Conservation (phyloP, 2,888 invertebrate species). For the Drosophila seclusa region DNA sequence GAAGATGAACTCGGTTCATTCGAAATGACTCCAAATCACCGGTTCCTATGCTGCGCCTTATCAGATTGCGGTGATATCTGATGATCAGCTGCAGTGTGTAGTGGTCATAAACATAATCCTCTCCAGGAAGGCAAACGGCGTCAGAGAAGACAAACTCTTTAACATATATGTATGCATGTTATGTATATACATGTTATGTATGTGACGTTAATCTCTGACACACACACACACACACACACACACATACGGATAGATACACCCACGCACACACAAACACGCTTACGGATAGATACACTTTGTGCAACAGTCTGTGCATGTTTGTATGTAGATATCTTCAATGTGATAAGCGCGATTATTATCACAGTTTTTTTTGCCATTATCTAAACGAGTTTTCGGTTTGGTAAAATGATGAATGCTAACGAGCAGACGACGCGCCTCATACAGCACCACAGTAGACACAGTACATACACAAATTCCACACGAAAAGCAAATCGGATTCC, state of each 20-base stretch:
- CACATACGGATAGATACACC: conserved; percentile 6
- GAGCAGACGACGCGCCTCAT: conserved; percentile 61
- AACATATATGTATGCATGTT: background rate
- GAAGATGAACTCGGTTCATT: conserved; percentile 8
- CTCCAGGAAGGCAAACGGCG: conserved; percentile 40
- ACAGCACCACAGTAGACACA: conserved; percentile 35
- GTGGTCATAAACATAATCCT: conserved; percentile 69
- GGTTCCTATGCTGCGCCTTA: conserved; percentile 26
- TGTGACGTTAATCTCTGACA: conserved; percentile 69
- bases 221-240: conserved; percentile 10
- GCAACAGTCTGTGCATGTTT: conserved; percentile 42
- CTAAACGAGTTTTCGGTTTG: conserved; percentile 68
- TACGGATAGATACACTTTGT: conserved; percentile 14
- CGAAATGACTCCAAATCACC: conserved; percentile 7
- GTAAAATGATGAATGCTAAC: conserved; percentile 75
- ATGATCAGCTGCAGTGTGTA: conserved; percentile 46
- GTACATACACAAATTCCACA: conserved; percentile 48
- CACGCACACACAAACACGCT: conserved; percentile 3
- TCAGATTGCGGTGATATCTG: conserved; percentile 12
- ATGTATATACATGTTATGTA: conserved; percentile 28
- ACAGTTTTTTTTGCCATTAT: conserved; percentile 69
- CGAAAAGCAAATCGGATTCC: conserved; percentile 44
- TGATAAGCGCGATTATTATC: conserved; percentile 79
- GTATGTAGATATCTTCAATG: conserved; percentile 61
- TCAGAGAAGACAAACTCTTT: conserved; percentile 40